A percentile compares a stretch with the other conserved stretches of the same genome.
These are phyloP conservation scores for Seriola aureovittata DNA, from an alignment of 2,113 vertebrate species.

Conservation along the genomic window DNA sequence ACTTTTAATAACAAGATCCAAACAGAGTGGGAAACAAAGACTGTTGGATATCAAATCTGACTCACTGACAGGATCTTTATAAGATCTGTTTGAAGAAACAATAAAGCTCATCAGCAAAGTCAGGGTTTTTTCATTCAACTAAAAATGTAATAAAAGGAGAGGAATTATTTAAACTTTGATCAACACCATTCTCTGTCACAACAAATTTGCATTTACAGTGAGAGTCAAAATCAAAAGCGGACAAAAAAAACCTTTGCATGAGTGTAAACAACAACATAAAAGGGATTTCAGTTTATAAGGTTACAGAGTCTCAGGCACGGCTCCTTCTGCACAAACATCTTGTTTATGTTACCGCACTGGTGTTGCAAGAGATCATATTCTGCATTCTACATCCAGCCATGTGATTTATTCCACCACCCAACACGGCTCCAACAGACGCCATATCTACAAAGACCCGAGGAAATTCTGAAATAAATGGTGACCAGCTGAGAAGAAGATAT, in stretches of 20 bases:
- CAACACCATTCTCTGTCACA: background rate
- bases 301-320: background rate
- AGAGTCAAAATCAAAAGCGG: background rate
- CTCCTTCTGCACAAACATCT: constrained; percentile 30
- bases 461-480: constrained; percentile 65
- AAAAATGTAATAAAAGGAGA: constrained; percentile 7
- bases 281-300: constrained; percentile 35
- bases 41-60: constrained; percentile 3
- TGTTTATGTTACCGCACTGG: constrained; percentile 18
- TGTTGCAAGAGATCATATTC: constrained; percentile 54
- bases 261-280: constrained; percentile 41
- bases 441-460: constrained; percentile 65
- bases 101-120: background rate
- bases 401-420: constrained; percentile 71
- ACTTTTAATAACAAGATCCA: constrained; percentile 20
- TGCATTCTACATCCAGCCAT: constrained; percentile 48
- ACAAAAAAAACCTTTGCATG: constrained; percentile 4
- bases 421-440: constrained; percentile 33
- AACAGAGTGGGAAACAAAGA: constrained; percentile 1
- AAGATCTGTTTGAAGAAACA: constrained; percentile 11
- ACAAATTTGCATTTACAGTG: background rate
- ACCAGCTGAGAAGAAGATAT: constrained; percentile 69
- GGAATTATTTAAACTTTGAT: constrained; percentile 18
- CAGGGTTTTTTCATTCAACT: background rate
- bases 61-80: background rate